A percentile compares a stretch with the other conserved stretches of the same genome.
Conservation (phyloP, 2,888 invertebrate genomes). For the Ormyrus pomaceus region DNA sequence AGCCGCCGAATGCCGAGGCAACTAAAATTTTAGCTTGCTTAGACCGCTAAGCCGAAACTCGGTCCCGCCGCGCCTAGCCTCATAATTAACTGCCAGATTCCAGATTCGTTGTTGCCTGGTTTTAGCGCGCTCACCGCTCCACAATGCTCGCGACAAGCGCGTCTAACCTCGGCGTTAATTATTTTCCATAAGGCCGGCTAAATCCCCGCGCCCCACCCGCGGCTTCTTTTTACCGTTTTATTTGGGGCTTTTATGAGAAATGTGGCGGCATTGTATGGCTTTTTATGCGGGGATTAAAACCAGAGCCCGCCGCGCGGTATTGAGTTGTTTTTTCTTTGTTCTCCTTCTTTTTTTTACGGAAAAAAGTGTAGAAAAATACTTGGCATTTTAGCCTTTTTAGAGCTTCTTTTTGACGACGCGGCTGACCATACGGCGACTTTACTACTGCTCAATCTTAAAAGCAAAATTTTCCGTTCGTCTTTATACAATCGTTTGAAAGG, state of each 20-base stretch:
- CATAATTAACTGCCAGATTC: slow-evolving; percentile 54
- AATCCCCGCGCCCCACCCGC: no score
- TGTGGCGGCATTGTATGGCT: neutral
- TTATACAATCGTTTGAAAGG: no score
- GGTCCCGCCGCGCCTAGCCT: neutral
- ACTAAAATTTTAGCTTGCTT: slow-evolving; percentile 38
- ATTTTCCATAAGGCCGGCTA: slow-evolving; percentile 5
- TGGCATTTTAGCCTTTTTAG: no score
- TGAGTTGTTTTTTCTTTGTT: no score
- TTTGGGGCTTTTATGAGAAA: neutral
- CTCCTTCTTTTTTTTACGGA: no score
- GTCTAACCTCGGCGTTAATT: slow-evolving; percentile 23
- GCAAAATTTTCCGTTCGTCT: no score
- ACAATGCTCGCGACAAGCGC: slow-evolving; percentile 1
- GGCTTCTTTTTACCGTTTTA: neutral
- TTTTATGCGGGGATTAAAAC: neutral
- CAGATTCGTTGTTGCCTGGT: slow-evolving; percentile 24
- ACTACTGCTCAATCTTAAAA: no score
- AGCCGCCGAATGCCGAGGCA: neutral
- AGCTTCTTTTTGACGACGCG: no score
- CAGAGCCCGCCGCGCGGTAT: neutral
- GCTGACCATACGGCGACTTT: no score
- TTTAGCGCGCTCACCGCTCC: neutral
- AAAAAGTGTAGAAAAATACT: no score
- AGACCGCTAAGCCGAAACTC: slow-evolving; percentile 32